A percentile compares a stretch with the other conserved stretches of the same genome.
These are phyloP conservation scores for Epinotia bilunana DNA, from an alignment of 2,888 invertebrate genomes.

Conservation along the genomic window DNA sequence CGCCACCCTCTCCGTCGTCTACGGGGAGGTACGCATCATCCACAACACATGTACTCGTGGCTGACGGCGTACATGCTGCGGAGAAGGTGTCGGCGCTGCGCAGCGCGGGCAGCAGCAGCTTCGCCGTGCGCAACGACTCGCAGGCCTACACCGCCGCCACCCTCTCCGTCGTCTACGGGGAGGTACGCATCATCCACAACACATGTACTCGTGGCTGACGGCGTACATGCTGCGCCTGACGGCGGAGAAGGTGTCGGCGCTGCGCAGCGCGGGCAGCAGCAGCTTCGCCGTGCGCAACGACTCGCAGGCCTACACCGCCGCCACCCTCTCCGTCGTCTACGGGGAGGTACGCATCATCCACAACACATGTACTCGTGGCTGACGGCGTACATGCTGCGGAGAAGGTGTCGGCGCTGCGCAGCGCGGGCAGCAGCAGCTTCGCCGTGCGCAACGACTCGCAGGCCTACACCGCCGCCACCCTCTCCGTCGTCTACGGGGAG, in stretches of 20 bases:
- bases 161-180: slow-evolving; percentile 91
- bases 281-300: slow-evolving; percentile 92
- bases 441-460: slow-evolving; percentile 93
- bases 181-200: slow-evolving; percentile 81
- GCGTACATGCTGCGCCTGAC: slow-evolving; percentile 91
- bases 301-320: slow-evolving; percentile 92
- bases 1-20: slow-evolving; percentile 90
- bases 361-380: slow-evolving; percentile 90
- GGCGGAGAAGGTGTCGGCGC: slow-evolving; percentile 82
- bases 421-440: slow-evolving; percentile 86
- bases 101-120: slow-evolving; percentile 84
- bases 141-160: slow-evolving; percentile 93
- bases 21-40: slow-evolving; percentile 87
- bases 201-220: slow-evolving; percentile 92
- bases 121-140: slow-evolving; percentile 92
- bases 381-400: slow-evolving; percentile 89
- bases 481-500: slow-evolving; percentile 93
- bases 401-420: slow-evolving; percentile 82
- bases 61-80: slow-evolving; percentile 89
- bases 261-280: slow-evolving; percentile 83
- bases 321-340: slow-evolving; percentile 91
- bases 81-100: slow-evolving; percentile 84
- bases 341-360: slow-evolving; percentile 87
- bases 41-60: slow-evolving; percentile 88
- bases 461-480: slow-evolving; percentile 90